These are phyloP conservation scores for Periplaneta americana DNA, from an alignment of 1,140 invertebrate genomes.

Conservation along the genomic window DNA sequence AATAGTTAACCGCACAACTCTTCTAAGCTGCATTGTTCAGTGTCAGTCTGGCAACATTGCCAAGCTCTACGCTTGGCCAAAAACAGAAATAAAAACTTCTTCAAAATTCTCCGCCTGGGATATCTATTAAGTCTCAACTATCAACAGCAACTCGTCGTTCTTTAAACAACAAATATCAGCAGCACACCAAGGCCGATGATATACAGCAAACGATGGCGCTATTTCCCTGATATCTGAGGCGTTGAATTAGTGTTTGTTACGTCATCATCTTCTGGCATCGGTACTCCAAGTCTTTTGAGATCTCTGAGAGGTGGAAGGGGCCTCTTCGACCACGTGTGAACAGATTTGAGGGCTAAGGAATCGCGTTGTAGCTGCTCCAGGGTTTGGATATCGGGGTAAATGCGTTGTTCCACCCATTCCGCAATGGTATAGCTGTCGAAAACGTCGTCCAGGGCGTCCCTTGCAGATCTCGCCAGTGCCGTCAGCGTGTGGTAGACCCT, in stretches of 20 bases:
- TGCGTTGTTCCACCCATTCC: slow-evolving; percentile 68
- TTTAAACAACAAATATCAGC: background rate
- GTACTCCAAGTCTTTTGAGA: slow-evolving; percentile 5
- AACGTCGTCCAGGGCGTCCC: slow-evolving; percentile 56
- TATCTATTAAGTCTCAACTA: too few relatives aligned
- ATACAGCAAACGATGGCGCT: background rate
- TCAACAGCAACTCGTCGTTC: background rate
- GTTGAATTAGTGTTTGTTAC: background rate
- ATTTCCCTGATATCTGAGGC: slow-evolving; percentile 4
- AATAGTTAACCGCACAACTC: background rate
- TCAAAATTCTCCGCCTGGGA: background rate
- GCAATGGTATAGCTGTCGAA: slow-evolving; percentile 68
- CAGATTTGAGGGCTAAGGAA: slow-evolving; percentile 45
- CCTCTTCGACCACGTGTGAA: slow-evolving; percentile 48
- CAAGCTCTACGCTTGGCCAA: background rate
- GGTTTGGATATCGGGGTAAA: slow-evolving; percentile 48
- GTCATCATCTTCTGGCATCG: slow-evolving; percentile 13
- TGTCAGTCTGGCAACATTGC: background rate
- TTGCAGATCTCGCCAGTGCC: slow-evolving; percentile 54
- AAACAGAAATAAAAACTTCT: too few relatives aligned
- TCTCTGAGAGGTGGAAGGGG: slow-evolving; percentile 36
- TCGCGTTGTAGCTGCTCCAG: slow-evolving; percentile 46
- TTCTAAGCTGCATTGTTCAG: background rate
- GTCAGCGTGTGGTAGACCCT: slow-evolving; percentile 52
- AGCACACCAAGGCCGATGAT: background rate